Percentiles rank a stretch among this genome's conserved stretches.
Conservation (phyloP, 2,113 vertebrate genomes). For the Cyphomyrus plagiostoma region DNA sequence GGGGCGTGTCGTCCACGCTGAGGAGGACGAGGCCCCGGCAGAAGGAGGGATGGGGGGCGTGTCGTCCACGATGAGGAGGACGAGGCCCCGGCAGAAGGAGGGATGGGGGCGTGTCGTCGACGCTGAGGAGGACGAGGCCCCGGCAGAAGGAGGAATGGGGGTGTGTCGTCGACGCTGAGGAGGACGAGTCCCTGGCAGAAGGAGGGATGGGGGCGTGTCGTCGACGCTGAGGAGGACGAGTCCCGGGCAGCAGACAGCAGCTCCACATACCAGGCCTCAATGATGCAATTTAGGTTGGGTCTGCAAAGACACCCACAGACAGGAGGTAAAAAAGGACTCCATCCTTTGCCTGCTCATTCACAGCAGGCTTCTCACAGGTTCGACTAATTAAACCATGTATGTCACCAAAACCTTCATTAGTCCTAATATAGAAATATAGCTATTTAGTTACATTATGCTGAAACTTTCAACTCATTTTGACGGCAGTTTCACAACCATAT, state of each 20-base stretch:
- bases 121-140: background rate
- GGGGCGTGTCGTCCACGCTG: background rate
- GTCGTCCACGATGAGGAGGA: background rate
- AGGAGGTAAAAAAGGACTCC: background rate
- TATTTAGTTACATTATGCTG: background rate
- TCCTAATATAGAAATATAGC: background rate
- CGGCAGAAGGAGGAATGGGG: background rate
- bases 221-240: background rate
- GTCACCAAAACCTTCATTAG: background rate
- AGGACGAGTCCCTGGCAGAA: background rate
- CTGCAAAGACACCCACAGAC: constrained; percentile 12
- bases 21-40: background rate
- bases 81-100: background rate
- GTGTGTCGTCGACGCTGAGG: background rate
- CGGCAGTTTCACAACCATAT: background rate
- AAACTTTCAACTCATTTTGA: background rate
- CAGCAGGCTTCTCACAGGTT: background rate
- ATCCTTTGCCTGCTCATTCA: background rate
- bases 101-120: background rate
- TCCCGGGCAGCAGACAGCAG: background rate
- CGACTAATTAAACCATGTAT: background rate
- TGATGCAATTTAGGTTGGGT: constrained; percentile 57
- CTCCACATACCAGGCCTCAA: constrained; percentile 35
- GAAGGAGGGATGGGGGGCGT: background rate
- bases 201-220: background rate